These are phyloP conservation scores for Nasonia giraulti DNA, from an alignment of 1,140 invertebrate genomes.

Conservation along the genomic window DNA sequence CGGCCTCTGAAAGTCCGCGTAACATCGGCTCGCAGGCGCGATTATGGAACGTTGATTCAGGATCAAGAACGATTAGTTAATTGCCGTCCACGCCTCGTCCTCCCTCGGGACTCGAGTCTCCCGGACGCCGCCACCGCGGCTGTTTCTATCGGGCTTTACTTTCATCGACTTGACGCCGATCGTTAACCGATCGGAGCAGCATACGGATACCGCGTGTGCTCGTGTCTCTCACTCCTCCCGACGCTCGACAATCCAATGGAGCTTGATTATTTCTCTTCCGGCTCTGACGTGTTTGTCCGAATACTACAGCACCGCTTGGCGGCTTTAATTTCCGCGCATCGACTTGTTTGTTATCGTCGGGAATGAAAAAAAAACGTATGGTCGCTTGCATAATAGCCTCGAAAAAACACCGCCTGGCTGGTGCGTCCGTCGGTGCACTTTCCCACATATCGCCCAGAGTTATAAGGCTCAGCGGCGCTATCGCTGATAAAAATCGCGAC, in stretches of 20 bases:
- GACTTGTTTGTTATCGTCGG: neutral
- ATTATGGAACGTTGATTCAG: conserved; percentile 50
- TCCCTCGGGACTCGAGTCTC: neutral
- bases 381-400: neutral
- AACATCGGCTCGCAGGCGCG: neutral
- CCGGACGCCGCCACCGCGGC: neutral
- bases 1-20: too few relatives aligned
- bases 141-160: neutral
- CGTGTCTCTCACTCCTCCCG: neutral
- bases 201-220: neutral
- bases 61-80: conserved; percentile 56
- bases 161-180: neutral
- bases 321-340: neutral
- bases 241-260: conserved; percentile 15
- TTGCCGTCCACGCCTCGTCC: conserved; percentile 53
- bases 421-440: neutral
- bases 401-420: neutral
- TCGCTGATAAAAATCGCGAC: conserved; percentile 31
- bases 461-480: neutral
- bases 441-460: conserved; percentile 18
- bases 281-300: too few relatives aligned
- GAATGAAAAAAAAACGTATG: neutral
- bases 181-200: conserved; percentile 26
- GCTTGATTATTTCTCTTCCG: neutral
- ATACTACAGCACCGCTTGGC: neutral